Evolutionary conservation across 2,113 vertebrate genomes (phyloP).

Genomic region (Microcebus ravelobensis): DNA sequence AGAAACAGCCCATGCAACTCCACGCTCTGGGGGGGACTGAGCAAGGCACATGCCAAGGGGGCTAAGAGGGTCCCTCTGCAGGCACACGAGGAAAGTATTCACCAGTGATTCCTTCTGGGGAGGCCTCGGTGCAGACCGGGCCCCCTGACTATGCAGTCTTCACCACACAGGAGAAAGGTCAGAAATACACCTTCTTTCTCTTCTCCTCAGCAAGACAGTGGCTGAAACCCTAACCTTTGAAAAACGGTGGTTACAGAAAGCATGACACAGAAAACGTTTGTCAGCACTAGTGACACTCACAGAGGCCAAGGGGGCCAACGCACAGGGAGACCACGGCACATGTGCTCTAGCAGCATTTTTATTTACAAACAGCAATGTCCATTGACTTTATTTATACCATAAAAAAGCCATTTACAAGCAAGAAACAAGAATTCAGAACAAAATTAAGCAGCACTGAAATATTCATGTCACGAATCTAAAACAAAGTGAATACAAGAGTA

Average conservation of each 20-base stretch:
- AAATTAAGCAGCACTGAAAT: slow-evolving; percentile 93
- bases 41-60: not conserved
- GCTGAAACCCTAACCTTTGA: slow-evolving; percentile 41
- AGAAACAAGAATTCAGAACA: slow-evolving; percentile 89
- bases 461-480: slow-evolving; percentile 91
- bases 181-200: not conserved
- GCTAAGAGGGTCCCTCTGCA: not conserved
- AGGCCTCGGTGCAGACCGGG: rapidly evolving
- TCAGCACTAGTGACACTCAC: not conserved
- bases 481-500: slow-evolving; percentile 99
- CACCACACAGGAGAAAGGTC: not conserved
- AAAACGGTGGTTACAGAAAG: slow-evolving; percentile 33
- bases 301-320: not conserved
- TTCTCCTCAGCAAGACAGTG: not conserved
- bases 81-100: not conserved
- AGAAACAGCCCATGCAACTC: rapidly evolving
- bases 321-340: slow-evolving; percentile 62
- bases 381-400: slow-evolving; percentile 97
- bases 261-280: not conserved
- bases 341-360: slow-evolving; percentile 98
- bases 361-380: slow-evolving; percentile 99
- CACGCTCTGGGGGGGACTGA: not conserved
- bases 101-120: not conserved
- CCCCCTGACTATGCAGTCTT: not conserved
- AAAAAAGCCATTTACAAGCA: slow-evolving; percentile 99